Base-by-base conservation (phyloP, 2,888 invertebrate genomes). In the Caenorhabditis sinica region DNA sequence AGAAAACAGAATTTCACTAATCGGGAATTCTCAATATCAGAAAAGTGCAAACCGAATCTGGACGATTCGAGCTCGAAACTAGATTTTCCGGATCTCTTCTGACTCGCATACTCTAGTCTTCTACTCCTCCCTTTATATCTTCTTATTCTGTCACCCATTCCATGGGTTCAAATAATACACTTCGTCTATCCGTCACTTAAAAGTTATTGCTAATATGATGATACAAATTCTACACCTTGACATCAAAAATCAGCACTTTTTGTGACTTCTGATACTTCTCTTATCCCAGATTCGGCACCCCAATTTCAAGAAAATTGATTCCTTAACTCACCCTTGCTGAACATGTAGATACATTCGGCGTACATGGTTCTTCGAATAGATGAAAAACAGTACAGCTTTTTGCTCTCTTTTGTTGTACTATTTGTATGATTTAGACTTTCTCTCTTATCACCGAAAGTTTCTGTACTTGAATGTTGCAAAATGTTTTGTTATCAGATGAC, bases 401-500 rank as follows among this genome's bases (percentile, higher is more conserved):
- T 40, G n/a, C n/a, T 40, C 40, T 40, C 2, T 33, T 40, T 20
- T 65, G 11, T 43, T 25, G 45, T 30, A 13, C 65, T 25, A 43
- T 25, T 63, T 40, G 45, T 45, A 60, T n/a, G 15, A 11, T 25
- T 9, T 56, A 11, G n/a, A 60, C n/a, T 65, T 25, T 61, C 36
- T 61, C 23, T 33, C 28, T 60, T 60, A 60, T 60, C 30, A 60
- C n/a, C n/a, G n/a, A 58, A 3, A 6, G 20, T 28, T 56, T 56
- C 9, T 13, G 25, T 56, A 28, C 25, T 28, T 20, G 2, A 23
- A 43, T 63, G 63, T 63, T 63, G 63, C 63, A 63, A 43, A 15
- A 25, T 63, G 43, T 40, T 33, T 33, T 40, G 40, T 43, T 63
- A 72, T 60, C 49, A 28, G 60, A 60, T 58, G 43, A 51, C 23